Evolutionary conservation across 2,888 invertebrate genomes (phyloP).

Genomic region (Synergus itoensis): DNA sequence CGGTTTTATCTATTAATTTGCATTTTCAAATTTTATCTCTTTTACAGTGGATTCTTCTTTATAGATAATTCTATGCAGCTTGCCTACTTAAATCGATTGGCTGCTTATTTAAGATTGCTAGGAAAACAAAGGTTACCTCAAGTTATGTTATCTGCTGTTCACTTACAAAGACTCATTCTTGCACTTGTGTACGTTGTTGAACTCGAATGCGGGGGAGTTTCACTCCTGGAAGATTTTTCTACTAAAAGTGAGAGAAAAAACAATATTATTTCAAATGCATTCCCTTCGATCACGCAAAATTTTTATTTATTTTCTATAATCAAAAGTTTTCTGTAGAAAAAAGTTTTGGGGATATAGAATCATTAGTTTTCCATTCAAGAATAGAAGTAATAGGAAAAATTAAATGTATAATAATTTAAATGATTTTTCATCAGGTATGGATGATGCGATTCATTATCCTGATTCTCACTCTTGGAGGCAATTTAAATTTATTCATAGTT

Average conservation of each 20-base stretch:
- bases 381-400: background rate
- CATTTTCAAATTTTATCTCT: slow-evolving; percentile 21
- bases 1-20: slow-evolving; percentile 39
- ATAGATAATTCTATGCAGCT: slow-evolving; percentile 83
- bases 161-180: slow-evolving; percentile 81
- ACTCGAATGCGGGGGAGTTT: slow-evolving; percentile 78
- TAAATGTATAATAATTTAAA: background rate
- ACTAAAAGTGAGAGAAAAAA: slow-evolving; percentile 56
- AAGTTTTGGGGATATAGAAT: background rate
- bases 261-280: slow-evolving; percentile 12
- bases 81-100: slow-evolving; percentile 82
- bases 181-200: slow-evolving; percentile 80
- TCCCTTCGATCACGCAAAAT: background rate
- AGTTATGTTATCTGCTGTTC: slow-evolving; percentile 80
- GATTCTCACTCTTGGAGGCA: slow-evolving; percentile 82
- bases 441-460: slow-evolving; percentile 71
- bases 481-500: slow-evolving; percentile 81
- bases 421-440: slow-evolving; percentile 70
- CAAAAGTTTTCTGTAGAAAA: slow-evolving; percentile 27
- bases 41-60: slow-evolving; percentile 37
- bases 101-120: slow-evolving; percentile 84
- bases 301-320: background rate
- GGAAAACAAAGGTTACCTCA: slow-evolving; percentile 80
- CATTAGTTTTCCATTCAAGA: too few species aligned
- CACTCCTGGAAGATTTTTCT: slow-evolving; percentile 80